phyloP scores from a whole-genome alignment of 2,888 invertebrate genomes.

The Eudasyphora cyanicolor region DNA sequence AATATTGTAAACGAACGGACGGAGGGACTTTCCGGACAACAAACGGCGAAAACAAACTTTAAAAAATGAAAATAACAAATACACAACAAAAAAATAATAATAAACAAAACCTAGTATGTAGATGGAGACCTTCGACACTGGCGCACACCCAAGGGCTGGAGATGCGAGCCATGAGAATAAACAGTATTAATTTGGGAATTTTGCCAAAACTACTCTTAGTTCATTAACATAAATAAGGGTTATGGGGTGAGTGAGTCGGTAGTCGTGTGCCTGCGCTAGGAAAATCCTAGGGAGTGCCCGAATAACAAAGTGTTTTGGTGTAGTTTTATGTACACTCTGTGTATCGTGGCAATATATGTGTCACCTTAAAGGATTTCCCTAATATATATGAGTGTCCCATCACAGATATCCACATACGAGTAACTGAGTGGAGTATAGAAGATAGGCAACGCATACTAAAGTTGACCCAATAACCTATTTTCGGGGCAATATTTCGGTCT shows the following conservation, averaged over 20 bases:
- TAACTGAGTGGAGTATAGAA: no score
- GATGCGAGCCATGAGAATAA: neutral
- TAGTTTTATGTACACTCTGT: no score
- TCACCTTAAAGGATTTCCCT: no score
- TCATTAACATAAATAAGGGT: conserved; percentile 8
- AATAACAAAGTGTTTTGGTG: neutral
- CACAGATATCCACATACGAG: no score
- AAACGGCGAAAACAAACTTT: neutral
- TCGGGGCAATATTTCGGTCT: conserved; percentile 45
- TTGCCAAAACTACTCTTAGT: conserved; percentile 45
- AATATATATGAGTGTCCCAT: no score
- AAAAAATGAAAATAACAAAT: conserved; percentile 11
- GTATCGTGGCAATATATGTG: no score
- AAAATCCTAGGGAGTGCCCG: neutral
- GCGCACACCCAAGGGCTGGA: neutral
- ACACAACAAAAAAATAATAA: neutral
- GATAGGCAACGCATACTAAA: no score
- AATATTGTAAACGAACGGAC: neutral
- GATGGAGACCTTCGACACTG: no score
- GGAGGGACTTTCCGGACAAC: no score
- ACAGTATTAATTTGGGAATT: conserved; percentile 50
- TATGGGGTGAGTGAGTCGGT: neutral
- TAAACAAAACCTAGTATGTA: neutral
- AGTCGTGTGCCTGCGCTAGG: neutral
- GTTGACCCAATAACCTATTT: conserved; percentile 58